A percentile compares a stretch with the other conserved stretches of the same genome.
phyloP scores from a whole-genome alignment of 30 jellyfish, hydroid and myxozoan genomes.

The Pseudorhiza aurosa region DNA sequence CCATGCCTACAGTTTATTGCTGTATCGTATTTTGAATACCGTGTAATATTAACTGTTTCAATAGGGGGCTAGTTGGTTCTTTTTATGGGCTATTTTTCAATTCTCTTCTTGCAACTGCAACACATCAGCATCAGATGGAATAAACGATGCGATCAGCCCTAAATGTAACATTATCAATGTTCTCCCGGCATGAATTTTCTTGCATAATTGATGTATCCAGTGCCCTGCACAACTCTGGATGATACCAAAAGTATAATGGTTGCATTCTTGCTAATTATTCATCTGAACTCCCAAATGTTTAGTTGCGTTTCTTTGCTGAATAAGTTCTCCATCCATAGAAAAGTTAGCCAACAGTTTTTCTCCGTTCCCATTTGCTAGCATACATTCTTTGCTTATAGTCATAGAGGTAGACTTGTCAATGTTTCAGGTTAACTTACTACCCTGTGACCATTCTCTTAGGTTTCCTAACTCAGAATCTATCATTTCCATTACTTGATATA shows the following conservation, averaged over 20 bases:
- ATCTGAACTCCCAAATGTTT: not conserved
- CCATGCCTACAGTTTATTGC: no score
- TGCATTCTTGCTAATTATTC: not conserved
- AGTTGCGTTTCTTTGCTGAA: not conserved
- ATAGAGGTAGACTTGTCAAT: not conserved
- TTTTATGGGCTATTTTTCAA: no score
- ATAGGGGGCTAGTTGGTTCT: no score
- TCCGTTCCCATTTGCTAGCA: not conserved
- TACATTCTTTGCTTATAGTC: not conserved
- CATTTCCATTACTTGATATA: not conserved
- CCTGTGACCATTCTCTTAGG: not conserved
- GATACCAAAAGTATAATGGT: not conserved
- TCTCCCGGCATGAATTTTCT: not conserved
- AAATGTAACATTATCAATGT: not conserved
- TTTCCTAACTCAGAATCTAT: not conserved
- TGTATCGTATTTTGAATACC: no score
- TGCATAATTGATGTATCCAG: not conserved
- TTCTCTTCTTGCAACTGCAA: no score
- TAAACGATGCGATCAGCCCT: not conserved
- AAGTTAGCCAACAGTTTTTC: not conserved
- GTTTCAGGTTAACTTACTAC: not conserved
- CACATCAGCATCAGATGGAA: no score
- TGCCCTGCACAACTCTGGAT: not conserved
- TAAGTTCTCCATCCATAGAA: not conserved
- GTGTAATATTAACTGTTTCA: no score